Evolutionary conservation across 2,113 vertebrate genomes (phyloP).

Genomic region (Sinocyclocheilus rhinocerous): DNA sequence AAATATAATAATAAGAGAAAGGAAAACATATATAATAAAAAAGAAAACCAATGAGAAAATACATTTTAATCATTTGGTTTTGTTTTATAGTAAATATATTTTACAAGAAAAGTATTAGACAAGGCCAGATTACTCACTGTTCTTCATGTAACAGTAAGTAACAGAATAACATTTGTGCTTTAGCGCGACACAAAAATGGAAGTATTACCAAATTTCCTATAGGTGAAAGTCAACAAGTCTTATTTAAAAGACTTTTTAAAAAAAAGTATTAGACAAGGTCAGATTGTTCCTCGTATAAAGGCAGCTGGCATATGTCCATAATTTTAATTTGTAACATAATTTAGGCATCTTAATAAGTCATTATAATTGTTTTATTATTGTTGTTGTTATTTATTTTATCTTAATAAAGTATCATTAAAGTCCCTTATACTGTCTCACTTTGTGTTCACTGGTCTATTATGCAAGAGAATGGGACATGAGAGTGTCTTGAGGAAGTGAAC

Average conservation of each 20-base stretch:
- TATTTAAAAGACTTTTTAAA: not conserved
- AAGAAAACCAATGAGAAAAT: too few species aligned
- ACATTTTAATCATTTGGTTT: too few species aligned
- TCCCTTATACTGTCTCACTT: not conserved
- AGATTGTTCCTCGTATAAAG: not conserved
- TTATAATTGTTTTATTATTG: not conserved
- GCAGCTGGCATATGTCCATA: not conserved
- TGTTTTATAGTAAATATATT: not conserved
- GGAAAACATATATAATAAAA: not conserved
- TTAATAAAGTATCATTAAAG: not conserved
- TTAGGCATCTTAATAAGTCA: not conserved
- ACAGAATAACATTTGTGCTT: not conserved
- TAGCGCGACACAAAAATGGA: not conserved
- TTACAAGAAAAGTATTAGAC: not conserved
- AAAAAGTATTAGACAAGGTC: not conserved
- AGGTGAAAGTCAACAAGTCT: not conserved
- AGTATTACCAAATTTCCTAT: not conserved
- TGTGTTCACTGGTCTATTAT: slow-evolving; percentile 18
- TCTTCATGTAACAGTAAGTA: too few species aligned
- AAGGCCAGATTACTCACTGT: not conserved
- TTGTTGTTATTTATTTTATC: not conserved
- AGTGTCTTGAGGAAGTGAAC: slow-evolving; percentile 31
- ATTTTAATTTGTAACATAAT: not conserved
- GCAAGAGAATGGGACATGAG: slow-evolving; percentile 13
- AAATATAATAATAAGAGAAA: too few species aligned